These are phyloP conservation scores for Larimichthys crocea DNA, from an alignment of 2,113 vertebrate species.

Conservation along the genomic window DNA sequence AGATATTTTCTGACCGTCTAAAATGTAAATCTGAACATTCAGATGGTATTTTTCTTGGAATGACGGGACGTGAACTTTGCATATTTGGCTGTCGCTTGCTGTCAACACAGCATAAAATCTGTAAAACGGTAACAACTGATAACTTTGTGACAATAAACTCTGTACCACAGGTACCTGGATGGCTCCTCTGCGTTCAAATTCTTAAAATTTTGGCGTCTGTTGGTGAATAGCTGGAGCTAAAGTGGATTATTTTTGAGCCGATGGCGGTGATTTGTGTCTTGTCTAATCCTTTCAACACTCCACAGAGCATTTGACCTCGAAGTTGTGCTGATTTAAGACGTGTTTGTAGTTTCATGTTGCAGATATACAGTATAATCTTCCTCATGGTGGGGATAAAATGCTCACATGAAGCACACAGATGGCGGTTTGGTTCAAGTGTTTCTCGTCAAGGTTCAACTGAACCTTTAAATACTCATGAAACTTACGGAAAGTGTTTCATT, in stretches of 20 bases:
- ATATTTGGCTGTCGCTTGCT: conserved; percentile 33
- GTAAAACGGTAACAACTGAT: conserved; percentile 19
- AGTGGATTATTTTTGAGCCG: background rate
- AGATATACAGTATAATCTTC: too few relatives aligned
- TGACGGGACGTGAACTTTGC: background rate
- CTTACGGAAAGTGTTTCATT: conserved; percentile 9
- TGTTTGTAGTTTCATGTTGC: too few relatives aligned
- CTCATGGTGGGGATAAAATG: background rate
- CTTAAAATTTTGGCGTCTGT: background rate
- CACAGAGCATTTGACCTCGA: too few relatives aligned
- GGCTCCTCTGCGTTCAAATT: background rate
- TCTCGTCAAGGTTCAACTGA: background rate
- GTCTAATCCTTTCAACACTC: too few relatives aligned
- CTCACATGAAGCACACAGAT: background rate
- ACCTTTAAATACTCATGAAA: background rate
- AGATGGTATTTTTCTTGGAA: conserved; percentile 29
- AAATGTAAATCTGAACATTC: conserved; percentile 40
- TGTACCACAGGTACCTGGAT: background rate
- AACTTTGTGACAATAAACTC: conserved; percentile 29
- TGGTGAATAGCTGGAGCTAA: background rate
- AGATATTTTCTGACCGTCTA: conserved; percentile 32
- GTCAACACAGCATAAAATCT: conserved; percentile 23
- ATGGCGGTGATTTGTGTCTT: too few relatives aligned
- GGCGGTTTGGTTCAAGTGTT: background rate
- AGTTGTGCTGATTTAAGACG: background rate